Conservation (phyloP, 2,113 vertebrate species). For the Halcyon malimbica region DNA sequence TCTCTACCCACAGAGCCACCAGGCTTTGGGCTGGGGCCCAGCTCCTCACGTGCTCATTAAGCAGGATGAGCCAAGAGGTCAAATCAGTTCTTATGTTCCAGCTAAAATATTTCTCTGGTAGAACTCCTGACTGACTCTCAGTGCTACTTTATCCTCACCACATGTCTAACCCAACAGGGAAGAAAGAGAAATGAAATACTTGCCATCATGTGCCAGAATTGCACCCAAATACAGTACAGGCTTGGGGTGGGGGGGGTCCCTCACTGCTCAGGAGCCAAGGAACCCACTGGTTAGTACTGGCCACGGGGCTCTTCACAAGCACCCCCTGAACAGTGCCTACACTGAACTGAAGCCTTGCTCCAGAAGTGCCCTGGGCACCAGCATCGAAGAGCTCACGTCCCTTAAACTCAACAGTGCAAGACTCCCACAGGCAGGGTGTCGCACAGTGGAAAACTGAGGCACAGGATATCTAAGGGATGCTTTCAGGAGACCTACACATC, state of each 20-base stretch:
- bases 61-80: background rate
- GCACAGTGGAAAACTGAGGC: background rate
- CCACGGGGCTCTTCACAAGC: background rate
- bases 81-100: constrained; percentile 2
- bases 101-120: background rate
- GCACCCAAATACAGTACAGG: background rate
- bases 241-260: background rate
- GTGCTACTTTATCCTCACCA: background rate
- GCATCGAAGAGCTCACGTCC: fast-evolving
- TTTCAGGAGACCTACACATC: background rate
- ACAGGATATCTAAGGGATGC: background rate
- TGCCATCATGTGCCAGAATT: background rate
- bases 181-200: background rate
- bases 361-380: fast-evolving
- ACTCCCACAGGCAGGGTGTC: background rate
- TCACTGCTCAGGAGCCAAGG: background rate
- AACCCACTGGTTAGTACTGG: background rate
- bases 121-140: background rate
- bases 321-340: background rate
- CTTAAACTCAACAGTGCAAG: background rate
- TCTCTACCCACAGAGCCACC: fast-evolving
- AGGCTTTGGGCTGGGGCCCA: background rate
- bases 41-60: background rate
- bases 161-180: background rate
- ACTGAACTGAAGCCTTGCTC: background rate